These are phyloP conservation scores for Rallus crepitans DNA, from an alignment of 2,797 vertebrate genomes.

Conservation along the genomic window DNA sequence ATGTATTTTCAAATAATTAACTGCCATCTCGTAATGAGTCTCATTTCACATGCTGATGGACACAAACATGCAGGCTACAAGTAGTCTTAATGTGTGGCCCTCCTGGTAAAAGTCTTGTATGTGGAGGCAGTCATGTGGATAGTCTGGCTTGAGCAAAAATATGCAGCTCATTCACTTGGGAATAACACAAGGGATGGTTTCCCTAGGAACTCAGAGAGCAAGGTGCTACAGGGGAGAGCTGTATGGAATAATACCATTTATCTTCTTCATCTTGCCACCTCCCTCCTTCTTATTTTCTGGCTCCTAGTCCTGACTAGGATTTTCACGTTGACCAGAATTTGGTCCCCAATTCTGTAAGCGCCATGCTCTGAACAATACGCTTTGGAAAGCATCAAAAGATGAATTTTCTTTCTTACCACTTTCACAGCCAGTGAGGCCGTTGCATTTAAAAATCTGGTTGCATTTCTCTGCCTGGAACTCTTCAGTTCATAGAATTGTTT, in stretches of 20 bases:
- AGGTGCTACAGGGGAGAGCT: not conserved
- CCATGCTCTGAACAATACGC: not conserved
- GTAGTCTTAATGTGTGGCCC: not conserved
- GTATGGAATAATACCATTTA: not conserved
- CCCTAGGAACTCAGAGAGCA: not conserved
- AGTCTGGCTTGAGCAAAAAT: fast-evolving
- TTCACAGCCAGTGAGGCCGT: not conserved
- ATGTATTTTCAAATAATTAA: not conserved
- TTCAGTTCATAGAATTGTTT: too few relatives aligned
- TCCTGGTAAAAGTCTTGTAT: not conserved
- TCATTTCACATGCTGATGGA: not conserved
- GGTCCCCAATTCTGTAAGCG: not conserved
- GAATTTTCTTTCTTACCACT: not conserved
- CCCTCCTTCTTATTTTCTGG: not conserved
- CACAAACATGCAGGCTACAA: not conserved
- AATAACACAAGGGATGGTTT: not conserved
- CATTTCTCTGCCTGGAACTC: not conserved
- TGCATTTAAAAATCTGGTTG: not conserved
- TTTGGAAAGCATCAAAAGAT: not conserved
- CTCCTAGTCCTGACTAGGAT: not conserved
- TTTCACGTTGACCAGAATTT: not conserved
- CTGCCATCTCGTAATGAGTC: not conserved
- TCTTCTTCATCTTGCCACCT: not conserved
- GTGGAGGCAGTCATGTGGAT: not conserved
- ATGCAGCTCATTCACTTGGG: not conserved